A percentile compares a stretch with the other conserved stretches of the same genome.
Conservation (phyloP, 2,888 invertebrate genomes). For the Koerneria pararmatus region DNA sequence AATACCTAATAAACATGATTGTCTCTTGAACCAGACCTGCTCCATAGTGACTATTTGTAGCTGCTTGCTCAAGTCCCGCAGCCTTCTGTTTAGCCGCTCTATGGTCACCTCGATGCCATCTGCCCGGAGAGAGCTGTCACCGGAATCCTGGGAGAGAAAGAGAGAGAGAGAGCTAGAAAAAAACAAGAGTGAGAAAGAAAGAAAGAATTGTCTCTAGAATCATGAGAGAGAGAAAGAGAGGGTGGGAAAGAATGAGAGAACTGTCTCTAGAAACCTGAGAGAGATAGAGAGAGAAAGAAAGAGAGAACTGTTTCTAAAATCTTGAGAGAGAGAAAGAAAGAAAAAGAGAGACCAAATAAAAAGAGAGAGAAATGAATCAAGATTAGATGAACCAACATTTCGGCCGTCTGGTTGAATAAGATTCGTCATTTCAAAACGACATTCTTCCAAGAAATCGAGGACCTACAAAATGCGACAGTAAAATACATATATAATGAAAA, state of each 20-base stretch:
- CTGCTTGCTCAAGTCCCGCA: constrained; percentile 60
- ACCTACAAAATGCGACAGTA: constrained; percentile 68
- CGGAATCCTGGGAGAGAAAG: no score
- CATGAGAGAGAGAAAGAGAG: no score
- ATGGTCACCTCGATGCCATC: constrained; percentile 56
- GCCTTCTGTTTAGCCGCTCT: constrained; percentile 52
- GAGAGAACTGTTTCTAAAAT: no score
- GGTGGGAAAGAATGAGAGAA: no score
- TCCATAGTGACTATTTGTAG: constrained; percentile 64
- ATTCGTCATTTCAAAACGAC: constrained; percentile 83
- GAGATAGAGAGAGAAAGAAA: no score
- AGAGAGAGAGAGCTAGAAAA: neutral
- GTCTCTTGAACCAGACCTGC: constrained; percentile 60
- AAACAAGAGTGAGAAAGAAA: neutral
- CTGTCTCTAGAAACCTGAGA: no score
- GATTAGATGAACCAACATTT: constrained; percentile 22
- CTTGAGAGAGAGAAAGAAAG: no score
- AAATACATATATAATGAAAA: no score
- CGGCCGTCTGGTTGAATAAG: constrained; percentile 68
- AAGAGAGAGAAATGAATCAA: no score
- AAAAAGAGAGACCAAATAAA: no score
- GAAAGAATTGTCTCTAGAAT: neutral
- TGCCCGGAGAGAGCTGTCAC: constrained; percentile 29
- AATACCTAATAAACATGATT: neutral
- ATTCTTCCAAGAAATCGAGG: constrained; percentile 78